Evolutionary conservation across 1,140 invertebrate species (phyloP).

Genomic region (Danaus plexippus): DNA sequence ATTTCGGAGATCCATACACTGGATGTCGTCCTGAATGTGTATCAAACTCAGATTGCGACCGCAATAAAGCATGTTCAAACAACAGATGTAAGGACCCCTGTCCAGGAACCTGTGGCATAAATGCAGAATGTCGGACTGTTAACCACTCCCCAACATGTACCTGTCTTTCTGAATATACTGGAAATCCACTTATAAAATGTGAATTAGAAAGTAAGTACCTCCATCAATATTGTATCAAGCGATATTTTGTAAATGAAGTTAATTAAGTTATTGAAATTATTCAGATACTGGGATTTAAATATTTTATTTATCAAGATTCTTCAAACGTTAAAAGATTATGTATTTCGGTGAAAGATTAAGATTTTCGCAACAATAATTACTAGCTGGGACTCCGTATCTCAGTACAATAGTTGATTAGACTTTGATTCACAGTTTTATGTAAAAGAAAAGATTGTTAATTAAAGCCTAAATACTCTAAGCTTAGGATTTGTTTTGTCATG

Average conservation of each 20-base stretch:
- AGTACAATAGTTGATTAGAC: no score
- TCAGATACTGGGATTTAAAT: background rate
- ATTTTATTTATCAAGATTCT: conserved; percentile 4
- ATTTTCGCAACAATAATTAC: no score
- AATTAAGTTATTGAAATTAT: conserved; percentile 4
- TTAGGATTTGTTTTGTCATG: no score
- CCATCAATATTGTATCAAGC: conserved; percentile 3
- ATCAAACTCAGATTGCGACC: conserved; percentile 85
- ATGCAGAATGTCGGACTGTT: conserved; percentile 83
- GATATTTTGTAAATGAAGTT: conserved; percentile 7
- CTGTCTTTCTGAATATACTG: conserved; percentile 81
- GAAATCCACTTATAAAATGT: conserved; percentile 76
- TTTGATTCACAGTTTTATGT: no score
- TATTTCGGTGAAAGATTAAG: no score
- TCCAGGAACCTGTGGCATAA: conserved; percentile 83
- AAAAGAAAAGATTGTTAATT: no score
- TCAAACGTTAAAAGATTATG: no score
- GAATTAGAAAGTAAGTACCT: conserved; percentile 48
- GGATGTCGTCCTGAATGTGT: conserved; percentile 91
- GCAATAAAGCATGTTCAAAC: conserved; percentile 83
- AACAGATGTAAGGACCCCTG: conserved; percentile 89
- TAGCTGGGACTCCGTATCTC: no score
- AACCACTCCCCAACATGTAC: conserved; percentile 85
- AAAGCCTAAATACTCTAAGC: no score
- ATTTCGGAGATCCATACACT: conserved; percentile 88